phyloP scores from a whole-genome alignment of 2,797 vertebrate genomes.

The Rhinoraja longicauda region DNA sequence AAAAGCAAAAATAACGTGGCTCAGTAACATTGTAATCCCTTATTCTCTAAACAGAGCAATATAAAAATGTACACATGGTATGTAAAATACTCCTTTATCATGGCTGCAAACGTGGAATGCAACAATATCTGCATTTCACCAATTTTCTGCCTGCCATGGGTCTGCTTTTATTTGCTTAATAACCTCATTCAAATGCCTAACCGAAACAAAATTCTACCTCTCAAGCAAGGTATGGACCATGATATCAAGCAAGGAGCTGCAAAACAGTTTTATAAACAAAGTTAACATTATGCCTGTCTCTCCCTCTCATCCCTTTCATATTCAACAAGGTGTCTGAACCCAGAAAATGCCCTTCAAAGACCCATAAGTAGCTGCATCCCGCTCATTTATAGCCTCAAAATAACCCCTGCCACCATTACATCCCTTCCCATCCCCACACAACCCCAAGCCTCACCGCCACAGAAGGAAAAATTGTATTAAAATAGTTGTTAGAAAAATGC shows the following conservation, averaged over 20 bases:
- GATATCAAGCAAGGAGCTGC: not conserved
- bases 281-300: not conserved
- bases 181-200: not conserved
- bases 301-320: not conserved
- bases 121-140: too few species aligned
- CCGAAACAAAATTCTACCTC: not conserved
- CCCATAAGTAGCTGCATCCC: not conserved
- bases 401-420: not conserved
- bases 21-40: not conserved
- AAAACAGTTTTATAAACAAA: slow-evolving; percentile 8
- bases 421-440: not conserved
- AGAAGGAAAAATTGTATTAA: not conserved
- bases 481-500: too few species aligned
- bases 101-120: not conserved
- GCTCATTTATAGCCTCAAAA: not conserved
- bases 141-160: not conserved
- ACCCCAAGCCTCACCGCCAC: not conserved
- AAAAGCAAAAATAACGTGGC: slow-evolving; percentile 1
- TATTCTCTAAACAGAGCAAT: not conserved
- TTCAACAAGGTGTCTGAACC: not conserved
- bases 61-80: not conserved
- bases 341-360: slow-evolving; percentile 8
- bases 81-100: not conserved
- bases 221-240: not conserved
- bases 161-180: slow-evolving; percentile 9